Evolutionary conservation across 2,113 vertebrate genomes (phyloP), one percentile per base, ranked within the genome.

Genomic region (Pampusana beccarii): DNA sequence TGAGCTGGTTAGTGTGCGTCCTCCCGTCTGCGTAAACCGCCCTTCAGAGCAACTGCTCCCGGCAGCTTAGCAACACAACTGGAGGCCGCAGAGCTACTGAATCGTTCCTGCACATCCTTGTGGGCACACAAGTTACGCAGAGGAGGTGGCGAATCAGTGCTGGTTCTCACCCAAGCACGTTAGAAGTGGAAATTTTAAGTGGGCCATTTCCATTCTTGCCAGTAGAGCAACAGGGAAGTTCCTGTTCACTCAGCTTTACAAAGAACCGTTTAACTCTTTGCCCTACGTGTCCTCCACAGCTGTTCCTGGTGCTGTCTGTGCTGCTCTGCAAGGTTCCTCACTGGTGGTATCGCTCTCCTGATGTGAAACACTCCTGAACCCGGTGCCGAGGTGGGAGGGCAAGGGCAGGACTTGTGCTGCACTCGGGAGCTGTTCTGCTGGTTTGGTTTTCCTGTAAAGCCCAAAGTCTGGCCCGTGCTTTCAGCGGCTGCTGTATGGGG

Each of bases 31-130:
- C 4, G 16, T 26, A 7, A 50, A 4, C 48, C 1, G 6, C 19
- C 33, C 28, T 10, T 11, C 34, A 11, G 7, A 4, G 21, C 62
- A 4, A 7, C 40, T 21, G n/a, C 20, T 25, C 13, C 25, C 5
- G 1, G 7, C 3, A 4, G 0, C 46, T 9, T 9, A 2, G 15
- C 1, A 2, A 0, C 6, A 10, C 29, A 26, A 6, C 10, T 1
- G 4, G 54, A 13, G 26, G 57, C 8, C 16, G 13, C 53, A 6
- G 18, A 54, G 3, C 51, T 25, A 2, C 50, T 5, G 19, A 2
- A 2, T 8, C 21, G 7, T 9, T 10, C 11, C 20, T 6, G 70
- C 16, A 5, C 9, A 1, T 3, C 36, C 57, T 11, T 19, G 28
- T 54, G 20, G 81, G 21, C 65, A 25, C 3, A 5, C 16, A 3